Evolutionary conservation across 2,113 vertebrate species (phyloP), one percentile per base, ranked within the genome.

Genomic region (Nettapus auritus): DNA sequence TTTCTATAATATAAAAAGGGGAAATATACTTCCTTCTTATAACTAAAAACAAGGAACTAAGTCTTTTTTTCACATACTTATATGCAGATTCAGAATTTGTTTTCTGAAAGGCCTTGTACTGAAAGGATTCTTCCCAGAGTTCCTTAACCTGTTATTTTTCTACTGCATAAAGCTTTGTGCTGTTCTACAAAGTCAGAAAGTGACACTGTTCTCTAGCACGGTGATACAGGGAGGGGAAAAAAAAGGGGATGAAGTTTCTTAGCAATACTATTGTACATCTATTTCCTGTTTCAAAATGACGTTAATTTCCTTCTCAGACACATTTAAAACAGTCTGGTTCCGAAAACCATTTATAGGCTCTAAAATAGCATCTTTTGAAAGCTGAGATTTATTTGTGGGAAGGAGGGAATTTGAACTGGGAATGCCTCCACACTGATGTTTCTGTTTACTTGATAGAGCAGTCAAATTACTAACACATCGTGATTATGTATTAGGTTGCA

Each of bases 281-380:
- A 71, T 80, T 80, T 93, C 69, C 79, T 77, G 34, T 90, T 88
- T 84, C 69, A 81, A 81, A 90, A 90, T 78, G 11, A 76, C 40
- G 29, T 29, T 33, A 14, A 31, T 90, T 84, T 95, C 75, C 75
- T 84, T 85, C 64, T 84, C 46, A 42, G 57, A 40, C 56, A 48
- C 28, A 26, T 87, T 60, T 56, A 50, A 78, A 91, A 34, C 48
- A 55, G 11, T 66, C 63, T 50, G 68, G n/a, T 48, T 90, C n/a
- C 38, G 13, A 53, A 60, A 69, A 82, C 57, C 3, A 75, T 79
- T 48, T 64, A 56, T 83, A 29, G 42, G 56, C 20, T 66, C 52
- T 60, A 63, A 82, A 73, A 20, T 83, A 66, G 53, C 34, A 55
- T 46, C 76, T 77, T 82, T 71, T 52, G 59, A 79, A 79, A 78